Conservation (phyloP, 2,888 invertebrate genomes). For the Octonoba sinensis region DNA sequence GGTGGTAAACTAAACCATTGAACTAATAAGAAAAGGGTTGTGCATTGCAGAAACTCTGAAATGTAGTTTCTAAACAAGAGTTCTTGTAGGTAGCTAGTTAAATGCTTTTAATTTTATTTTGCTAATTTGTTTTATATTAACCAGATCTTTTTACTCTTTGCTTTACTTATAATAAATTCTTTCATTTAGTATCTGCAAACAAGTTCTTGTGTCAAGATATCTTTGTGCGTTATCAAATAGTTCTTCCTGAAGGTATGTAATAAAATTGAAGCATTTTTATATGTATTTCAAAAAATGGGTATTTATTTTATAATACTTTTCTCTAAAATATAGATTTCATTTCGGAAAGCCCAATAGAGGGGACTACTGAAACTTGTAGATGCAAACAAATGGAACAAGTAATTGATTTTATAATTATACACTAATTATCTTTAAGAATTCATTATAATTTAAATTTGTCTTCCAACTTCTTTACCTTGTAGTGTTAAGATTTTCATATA, state of each 20-base stretch:
- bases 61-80: no score
- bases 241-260: slow-evolving; percentile 32
- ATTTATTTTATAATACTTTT: neutral
- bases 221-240: slow-evolving; percentile 32
- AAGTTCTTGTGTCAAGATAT: slow-evolving; percentile 26
- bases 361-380: slow-evolving; percentile 39
- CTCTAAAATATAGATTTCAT: slow-evolving; percentile 11
- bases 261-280: neutral
- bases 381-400: slow-evolving; percentile 28
- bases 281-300: neutral
- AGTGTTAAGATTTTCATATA: no score
- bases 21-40: no score
- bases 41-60: no score
- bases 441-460: neutral
- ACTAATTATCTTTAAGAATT: neutral
- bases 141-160: no score
- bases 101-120: no score
- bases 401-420: neutral
- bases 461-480: no score
- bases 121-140: no score
- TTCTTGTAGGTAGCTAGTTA: no score
- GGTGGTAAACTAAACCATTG: no score
- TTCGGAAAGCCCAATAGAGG: slow-evolving; percentile 33
- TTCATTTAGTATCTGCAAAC: slow-evolving; percentile 29
- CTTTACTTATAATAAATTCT: no score